phyloP scores from a whole-genome alignment of 2,113 vertebrate species.

The Tylochromis polylepis region DNA sequence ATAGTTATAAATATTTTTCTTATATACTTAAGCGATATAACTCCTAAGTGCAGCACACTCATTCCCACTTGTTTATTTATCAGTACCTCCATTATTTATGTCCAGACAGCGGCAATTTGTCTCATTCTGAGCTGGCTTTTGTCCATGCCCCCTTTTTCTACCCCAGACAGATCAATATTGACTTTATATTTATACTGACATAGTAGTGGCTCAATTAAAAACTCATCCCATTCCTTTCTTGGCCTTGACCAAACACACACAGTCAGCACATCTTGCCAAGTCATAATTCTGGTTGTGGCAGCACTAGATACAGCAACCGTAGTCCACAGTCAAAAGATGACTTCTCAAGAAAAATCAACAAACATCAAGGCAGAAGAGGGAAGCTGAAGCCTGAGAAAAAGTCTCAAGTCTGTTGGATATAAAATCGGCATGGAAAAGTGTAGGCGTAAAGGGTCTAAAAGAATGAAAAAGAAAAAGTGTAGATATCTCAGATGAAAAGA shows the following conservation, averaged over 20 bases:
- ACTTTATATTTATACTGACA: slow-evolving; percentile 35
- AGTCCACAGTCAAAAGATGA: background rate
- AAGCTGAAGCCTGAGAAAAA: background rate
- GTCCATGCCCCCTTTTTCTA: background rate
- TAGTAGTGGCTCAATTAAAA: slow-evolving; percentile 19
- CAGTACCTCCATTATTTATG: slow-evolving; percentile 15
- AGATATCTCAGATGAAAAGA: background rate
- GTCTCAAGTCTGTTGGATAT: background rate
- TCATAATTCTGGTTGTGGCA: background rate
- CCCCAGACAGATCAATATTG: slow-evolving; percentile 40
- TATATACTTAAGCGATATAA: background rate
- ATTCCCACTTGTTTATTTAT: slow-evolving; percentile 7
- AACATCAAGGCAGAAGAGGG: background rate
- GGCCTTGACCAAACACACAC: background rate
- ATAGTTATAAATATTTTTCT: background rate
- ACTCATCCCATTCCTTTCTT: slow-evolving; percentile 8
- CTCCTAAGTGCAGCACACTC: background rate
- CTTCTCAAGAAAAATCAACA: background rate
- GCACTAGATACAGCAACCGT: background rate
- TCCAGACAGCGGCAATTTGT: background rate
- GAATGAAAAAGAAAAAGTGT: background rate
- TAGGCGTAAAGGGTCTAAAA: background rate
- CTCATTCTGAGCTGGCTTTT: background rate
- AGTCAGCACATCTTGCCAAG: background rate
- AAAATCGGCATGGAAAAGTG: background rate